Base-by-base conservation (phyloP, 1,140 invertebrate genomes). In the Acromyrmex charruanus region DNA sequence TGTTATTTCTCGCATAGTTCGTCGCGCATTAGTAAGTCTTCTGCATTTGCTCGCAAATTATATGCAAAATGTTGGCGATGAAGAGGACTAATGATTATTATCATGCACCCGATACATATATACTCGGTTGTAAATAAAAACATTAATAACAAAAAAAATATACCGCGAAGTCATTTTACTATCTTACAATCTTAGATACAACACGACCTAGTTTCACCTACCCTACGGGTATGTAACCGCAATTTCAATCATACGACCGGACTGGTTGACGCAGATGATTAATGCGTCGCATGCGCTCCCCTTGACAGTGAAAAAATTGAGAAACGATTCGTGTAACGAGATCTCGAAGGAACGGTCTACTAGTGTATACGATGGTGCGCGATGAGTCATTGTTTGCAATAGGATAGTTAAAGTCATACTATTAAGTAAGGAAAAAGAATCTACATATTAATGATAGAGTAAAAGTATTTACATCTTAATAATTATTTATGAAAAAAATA, bases 131-230 rank as follows among this genome's bases (percentile, higher is more conserved):
- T 25, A 16, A 61, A 31, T 72, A 28, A 61, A 74, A 82, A 74
- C 14, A 74, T 49, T 49, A 61, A 61, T 74, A 72, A 74, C 14
- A 59, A 21, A 21, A 21, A 21, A 44, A 28, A 58, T 28, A 21
- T 53, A 31, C 10, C 58, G 39, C 53, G 25, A 49, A 74, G 53
- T 87, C 58, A 77, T 72, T 77, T 31, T 58, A n/a, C 53, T 58
- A 63, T 44, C 77, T 86, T 89, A 55, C 82, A 84, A 87, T 89
- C 68, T 72, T 61, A 72, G 55, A 82, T 61, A 82, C 12, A 72
- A 82, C 21, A n/a, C 68, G 68, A 72, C 68, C 68, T 49, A 82
- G 68, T 82, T 82, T 87, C 44, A 63, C 18, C 16, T 58, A 59
- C 44, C 71, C 85, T 53, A 71, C 44, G 58, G 65, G 66, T 49